These are phyloP conservation scores for Polylopha cassiicola DNA, from an alignment of 2,888 invertebrate species.

Conservation along the genomic window DNA sequence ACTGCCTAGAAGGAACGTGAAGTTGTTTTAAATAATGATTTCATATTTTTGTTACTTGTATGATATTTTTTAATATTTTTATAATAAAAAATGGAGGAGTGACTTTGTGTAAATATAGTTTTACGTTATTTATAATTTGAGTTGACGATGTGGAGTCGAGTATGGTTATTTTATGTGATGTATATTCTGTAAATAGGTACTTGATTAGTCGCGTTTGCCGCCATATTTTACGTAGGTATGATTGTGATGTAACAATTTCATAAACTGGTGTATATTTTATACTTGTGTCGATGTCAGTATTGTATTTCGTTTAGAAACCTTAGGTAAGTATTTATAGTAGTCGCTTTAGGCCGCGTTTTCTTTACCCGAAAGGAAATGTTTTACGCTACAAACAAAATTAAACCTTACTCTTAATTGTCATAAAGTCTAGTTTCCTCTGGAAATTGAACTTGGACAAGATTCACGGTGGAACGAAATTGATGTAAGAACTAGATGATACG, in stretches of 20 bases:
- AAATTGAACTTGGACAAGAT: conserved; percentile 18
- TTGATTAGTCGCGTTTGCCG: conserved; percentile 38
- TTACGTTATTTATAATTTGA: conserved; percentile 55
- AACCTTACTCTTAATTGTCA: conserved; percentile 12
- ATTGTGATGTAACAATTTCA: conserved; percentile 48
- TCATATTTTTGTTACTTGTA: conserved; percentile 39
- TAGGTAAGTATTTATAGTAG: conserved; percentile 30
- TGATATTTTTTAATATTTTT: conserved; percentile 44
- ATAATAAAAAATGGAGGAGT: conserved; percentile 43
- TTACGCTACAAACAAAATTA: conserved; percentile 8
- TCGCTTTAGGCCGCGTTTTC: conserved; percentile 26
- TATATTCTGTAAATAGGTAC: conserved; percentile 57
- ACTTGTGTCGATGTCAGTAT: conserved; percentile 58
- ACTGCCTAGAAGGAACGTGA: conserved; percentile 51
- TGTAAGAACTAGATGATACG: conserved; percentile 8
- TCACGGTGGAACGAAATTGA: conserved; percentile 1
- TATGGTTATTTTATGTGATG: conserved; percentile 35
- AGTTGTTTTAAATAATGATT: conserved; percentile 43
- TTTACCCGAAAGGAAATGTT: conserved; percentile 20
- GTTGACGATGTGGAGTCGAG: conserved; percentile 38
- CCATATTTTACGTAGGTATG: conserved; percentile 34
- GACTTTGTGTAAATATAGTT: conserved; percentile 67
- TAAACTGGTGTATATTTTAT: conserved; percentile 57
- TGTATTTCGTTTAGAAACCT: conserved; percentile 55
- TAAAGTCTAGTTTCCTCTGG: conserved; percentile 10